Percentiles rank a stretch among this genome's conserved stretches.
Conservation (phyloP, 2,888 invertebrate genomes). For the Hypercompe scribonia region DNA sequence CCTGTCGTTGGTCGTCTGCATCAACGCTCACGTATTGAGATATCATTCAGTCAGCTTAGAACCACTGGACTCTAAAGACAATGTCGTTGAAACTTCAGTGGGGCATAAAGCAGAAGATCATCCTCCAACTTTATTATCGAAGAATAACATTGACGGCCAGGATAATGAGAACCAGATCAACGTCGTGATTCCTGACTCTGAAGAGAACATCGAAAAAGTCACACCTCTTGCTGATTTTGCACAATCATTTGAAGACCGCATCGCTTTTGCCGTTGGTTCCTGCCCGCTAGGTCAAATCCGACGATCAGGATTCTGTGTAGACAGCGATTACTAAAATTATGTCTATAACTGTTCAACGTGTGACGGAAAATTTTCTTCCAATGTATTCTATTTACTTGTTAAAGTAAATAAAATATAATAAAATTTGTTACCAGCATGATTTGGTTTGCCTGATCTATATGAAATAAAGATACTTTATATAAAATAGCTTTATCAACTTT, state of each 20-base stretch:
- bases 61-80: conserved; percentile 20
- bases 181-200: conserved; percentile 17
- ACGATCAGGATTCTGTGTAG: conserved; percentile 49
- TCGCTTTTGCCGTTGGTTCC: conserved; percentile 17
- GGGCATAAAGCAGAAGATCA: conserved; percentile 25
- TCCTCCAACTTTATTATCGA: conserved; percentile 25
- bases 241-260: conserved; percentile 44
- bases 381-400: conserved; percentile 3
- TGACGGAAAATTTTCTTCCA: background rate
- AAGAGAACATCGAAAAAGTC: conserved; percentile 11
- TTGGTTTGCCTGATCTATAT: too few species aligned
- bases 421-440: too few species aligned
- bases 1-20: conserved; percentile 32
- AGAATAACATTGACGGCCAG: conserved; percentile 35
- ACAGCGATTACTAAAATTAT: conserved; percentile 38
- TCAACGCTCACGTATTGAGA: conserved; percentile 35
- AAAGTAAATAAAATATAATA: conserved; percentile 11
- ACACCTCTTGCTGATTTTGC: conserved; percentile 16
- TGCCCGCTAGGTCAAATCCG: conserved; percentile 44
- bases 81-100: conserved; percentile 33
- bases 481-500: too few species aligned
- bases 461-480: too few species aligned
- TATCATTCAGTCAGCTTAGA: conserved; percentile 30
- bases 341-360: background rate
- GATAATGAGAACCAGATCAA: conserved; percentile 23